Evolutionary conservation across 2,888 invertebrate genomes (phyloP).

Genomic region (Sarcophaga carnaria): DNA sequence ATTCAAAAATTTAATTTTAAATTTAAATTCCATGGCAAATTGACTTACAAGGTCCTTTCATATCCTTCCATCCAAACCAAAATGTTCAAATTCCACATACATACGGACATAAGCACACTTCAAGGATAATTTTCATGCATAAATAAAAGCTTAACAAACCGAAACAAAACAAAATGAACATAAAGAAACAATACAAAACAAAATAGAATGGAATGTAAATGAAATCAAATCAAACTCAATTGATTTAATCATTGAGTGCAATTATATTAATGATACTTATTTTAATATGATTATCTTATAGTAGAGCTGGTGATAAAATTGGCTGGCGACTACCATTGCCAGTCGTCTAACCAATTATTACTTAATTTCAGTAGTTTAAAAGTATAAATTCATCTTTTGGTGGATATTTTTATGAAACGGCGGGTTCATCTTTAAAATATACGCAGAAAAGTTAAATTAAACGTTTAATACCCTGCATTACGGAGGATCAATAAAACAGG

Average conservation of each 20-base stretch:
- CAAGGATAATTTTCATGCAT: constrained; percentile 62
- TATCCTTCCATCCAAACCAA: background rate
- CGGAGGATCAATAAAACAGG: no score
- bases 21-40: constrained; percentile 18
- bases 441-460: no score
- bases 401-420: no score
- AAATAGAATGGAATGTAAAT: constrained; percentile 21
- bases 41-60: constrained; percentile 23
- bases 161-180: constrained; percentile 1
- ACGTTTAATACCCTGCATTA: no score
- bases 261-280: constrained; percentile 66
- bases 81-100: background rate
- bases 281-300: constrained; percentile 30
- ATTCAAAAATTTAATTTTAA: constrained; percentile 42
- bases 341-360: background rate
- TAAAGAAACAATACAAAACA: background rate
- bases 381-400: background rate
- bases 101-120: background rate
- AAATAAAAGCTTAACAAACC: constrained; percentile 62
- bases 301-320: constrained; percentile 41
- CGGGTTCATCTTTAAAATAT: no score
- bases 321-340: constrained; percentile 39
- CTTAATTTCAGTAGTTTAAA: constrained; percentile 17
- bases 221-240: constrained; percentile 60
- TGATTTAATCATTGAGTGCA: constrained; percentile 65